These are phyloP conservation scores for Oxygymnocypris stewartii DNA, from an alignment of 2,113 vertebrate species.

Conservation along the genomic window DNA sequence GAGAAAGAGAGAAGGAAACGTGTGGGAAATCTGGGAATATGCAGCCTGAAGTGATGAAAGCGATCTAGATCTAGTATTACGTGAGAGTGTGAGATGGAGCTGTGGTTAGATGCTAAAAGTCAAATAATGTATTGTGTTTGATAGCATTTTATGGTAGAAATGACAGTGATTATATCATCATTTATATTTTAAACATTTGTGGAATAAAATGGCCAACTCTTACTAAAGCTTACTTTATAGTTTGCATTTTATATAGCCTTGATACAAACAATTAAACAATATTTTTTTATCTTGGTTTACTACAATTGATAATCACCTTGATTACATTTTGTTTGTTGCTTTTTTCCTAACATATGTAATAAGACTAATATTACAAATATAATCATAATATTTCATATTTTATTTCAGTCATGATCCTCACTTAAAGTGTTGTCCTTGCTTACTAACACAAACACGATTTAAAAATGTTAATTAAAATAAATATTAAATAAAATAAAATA, in stretches of 20 bases:
- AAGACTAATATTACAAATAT: no score
- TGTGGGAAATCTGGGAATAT: conserved; percentile 2
- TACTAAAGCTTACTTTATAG: background rate
- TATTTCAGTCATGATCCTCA: background rate
- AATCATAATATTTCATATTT: background rate
- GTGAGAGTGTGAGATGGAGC: background rate
- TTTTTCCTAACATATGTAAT: background rate
- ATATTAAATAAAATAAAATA: background rate
- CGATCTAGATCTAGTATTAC: background rate
- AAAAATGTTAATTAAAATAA: no score
- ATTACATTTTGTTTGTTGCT: background rate
- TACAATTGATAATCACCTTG: background rate
- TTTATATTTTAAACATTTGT: conserved; percentile 1
- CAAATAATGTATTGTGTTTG: conserved; percentile 6
- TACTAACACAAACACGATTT: no score
- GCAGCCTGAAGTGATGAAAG: conserved; percentile 4
- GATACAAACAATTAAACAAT: background rate
- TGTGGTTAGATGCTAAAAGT: background rate
- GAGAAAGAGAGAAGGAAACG: conserved; percentile 36
- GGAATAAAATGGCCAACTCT: background rate
- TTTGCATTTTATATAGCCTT: background rate
- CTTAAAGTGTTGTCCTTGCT: no score
- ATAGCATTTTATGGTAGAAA: background rate
- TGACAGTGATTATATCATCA: no score
- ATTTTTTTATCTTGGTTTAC: background rate